Evolutionary conservation across 35 echinoderm and acorn worm genomes (phyloP), one percentile per base, ranked within the genome.

Genomic region (Lytechinus pictus): DNA sequence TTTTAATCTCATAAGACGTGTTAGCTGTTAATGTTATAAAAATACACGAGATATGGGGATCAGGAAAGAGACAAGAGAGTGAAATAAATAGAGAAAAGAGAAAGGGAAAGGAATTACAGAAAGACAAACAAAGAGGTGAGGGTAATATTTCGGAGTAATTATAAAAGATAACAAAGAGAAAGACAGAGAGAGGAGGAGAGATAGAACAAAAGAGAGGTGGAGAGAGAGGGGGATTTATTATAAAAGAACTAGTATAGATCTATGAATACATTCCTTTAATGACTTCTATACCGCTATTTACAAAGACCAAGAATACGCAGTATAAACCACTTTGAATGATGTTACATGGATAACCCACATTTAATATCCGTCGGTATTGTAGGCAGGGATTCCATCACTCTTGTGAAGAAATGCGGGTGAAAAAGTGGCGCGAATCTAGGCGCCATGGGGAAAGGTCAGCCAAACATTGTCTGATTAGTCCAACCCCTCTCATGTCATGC

Each of bases 391-490:
- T 79, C 66, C 19, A n/a, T 79, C 66, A 79, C 16, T 3, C 66
- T 24, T 8, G 21, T 6, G 5, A 13, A 4, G 19, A 8, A 60
- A 27, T 14, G 66, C 66, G 66, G 66, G 66, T 79, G 66, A 79
- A 79, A 79, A 79, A 79, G 19, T n/a, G 66, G 66, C 66, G 66
- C 66, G 19, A 79, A 79, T 24, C 66, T n/a, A 24, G 66, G 66
- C 66, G 66, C 66, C 66, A 79, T 24, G n/a, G 66, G 19, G 14
- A 79, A 79, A 79, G 66, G 66, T 79, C 66, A 79, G 66, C 66
- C 66, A 79, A 79, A 79, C 66, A 79, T 79, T n/a, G 66, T 79
- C 66, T 79, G 66, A 79, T 79, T 79, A 79, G 66, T 16, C 66
- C 66, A 7, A n/a, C 66, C 6, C 66, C 66, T 14, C 19, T 79